Evolutionary conservation across 2,797 vertebrate species (phyloP).

Genomic region (Melanotaenia maccullochi): DNA sequence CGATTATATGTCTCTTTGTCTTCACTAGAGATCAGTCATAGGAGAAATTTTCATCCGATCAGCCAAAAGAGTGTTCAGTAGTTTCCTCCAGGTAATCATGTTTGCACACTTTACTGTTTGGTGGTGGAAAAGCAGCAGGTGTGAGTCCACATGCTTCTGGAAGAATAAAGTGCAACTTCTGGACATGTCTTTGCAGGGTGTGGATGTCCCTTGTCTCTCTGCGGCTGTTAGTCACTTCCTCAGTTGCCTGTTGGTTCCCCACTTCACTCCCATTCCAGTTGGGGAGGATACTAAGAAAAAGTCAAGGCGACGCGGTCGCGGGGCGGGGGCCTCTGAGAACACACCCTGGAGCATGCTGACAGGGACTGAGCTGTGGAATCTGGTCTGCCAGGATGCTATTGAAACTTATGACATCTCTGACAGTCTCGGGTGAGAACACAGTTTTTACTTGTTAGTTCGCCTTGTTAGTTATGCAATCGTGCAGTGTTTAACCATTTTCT

Average conservation of each 20-base stretch:
- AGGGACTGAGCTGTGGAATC: constrained; percentile 84
- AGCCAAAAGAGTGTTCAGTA: constrained; percentile 81
- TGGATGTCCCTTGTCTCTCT: constrained; percentile 83
- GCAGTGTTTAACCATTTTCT: constrained; percentile 14
- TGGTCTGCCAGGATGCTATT: constrained; percentile 81
- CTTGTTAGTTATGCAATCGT: constrained; percentile 12
- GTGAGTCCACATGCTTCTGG: background rate
- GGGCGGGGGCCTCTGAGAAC: constrained; percentile 63
- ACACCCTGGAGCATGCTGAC: constrained; percentile 71
- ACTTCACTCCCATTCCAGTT: constrained; percentile 68
- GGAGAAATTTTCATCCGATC: constrained; percentile 83
- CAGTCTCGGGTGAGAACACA: constrained; percentile 73
- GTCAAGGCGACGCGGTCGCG: constrained; percentile 80
- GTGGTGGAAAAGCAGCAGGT: background rate
- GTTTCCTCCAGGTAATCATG: constrained; percentile 82
- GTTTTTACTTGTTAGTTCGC: constrained; percentile 15
- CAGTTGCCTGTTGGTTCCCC: constrained; percentile 83
- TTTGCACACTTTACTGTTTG: background rate
- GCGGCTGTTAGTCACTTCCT: constrained; percentile 87
- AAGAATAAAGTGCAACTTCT: constrained; percentile 18
- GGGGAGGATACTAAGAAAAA: constrained; percentile 80
- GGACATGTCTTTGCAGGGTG: constrained; percentile 71
- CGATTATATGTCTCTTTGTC: constrained; percentile 15
- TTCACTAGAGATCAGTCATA: constrained; percentile 75
- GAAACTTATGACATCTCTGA: constrained; percentile 82